Evolutionary conservation across 2,888 invertebrate genomes (phyloP).

Genomic region (Strigamia transsilvanica): DNA sequence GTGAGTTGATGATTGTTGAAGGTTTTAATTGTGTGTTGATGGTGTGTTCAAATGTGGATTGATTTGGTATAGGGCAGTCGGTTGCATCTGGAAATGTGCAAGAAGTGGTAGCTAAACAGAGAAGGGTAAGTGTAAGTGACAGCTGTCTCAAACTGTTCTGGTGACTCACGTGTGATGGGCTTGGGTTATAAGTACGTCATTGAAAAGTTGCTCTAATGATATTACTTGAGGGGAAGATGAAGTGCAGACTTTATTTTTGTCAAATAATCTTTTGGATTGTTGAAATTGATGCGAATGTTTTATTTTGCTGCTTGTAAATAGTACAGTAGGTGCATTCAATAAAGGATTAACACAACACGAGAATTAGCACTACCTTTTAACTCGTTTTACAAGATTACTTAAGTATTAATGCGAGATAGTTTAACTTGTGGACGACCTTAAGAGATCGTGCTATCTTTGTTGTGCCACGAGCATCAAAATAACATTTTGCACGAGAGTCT

Average conservation of each 20-base stretch:
- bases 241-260: neutral
- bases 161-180: conserved; percentile 29
- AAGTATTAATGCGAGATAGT: no score
- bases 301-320: no score
- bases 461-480: no score
- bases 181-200: conserved; percentile 24
- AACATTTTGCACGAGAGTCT: no score
- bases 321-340: no score
- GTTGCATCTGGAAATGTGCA: conserved; percentile 43
- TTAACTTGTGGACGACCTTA: no score
- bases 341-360: no score
- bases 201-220: conserved; percentile 44
- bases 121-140: conserved; percentile 43
- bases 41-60: conserved; percentile 35
- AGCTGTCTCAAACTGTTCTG: conserved; percentile 49
- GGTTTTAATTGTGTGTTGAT: conserved; percentile 40
- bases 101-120: conserved; percentile 31
- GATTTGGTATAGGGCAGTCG: conserved; percentile 36
- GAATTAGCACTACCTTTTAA: no score
- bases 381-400: no score
- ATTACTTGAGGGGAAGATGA: neutral
- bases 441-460: no score
- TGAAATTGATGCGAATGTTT: neutral
- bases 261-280: neutral
- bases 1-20: conserved; percentile 13